phyloP scores from a whole-genome alignment of 2,888 invertebrate genomes.

The Zhengitettix transpicula region DNA sequence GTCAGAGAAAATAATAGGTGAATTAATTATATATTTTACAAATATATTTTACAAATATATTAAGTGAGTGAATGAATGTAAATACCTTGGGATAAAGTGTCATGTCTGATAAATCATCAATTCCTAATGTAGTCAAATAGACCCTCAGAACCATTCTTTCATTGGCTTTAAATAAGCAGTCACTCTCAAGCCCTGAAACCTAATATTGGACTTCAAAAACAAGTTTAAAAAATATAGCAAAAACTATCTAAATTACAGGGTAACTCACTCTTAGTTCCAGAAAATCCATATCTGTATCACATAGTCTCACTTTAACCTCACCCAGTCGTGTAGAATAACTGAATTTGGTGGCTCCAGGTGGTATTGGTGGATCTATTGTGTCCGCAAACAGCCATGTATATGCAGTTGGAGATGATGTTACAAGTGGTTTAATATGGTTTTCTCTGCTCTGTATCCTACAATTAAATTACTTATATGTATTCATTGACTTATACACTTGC shows the following conservation, averaged over 20 bases:
- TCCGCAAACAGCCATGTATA: conserved; percentile 7
- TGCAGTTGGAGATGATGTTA: not conserved
- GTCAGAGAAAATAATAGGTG: not conserved
- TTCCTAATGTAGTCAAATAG: conserved; percentile 45
- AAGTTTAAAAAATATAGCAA: not conserved
- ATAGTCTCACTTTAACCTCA: conserved; percentile 44
- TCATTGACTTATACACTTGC: no score
- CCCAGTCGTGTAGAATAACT: conserved; percentile 50
- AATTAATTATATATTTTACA: not conserved
- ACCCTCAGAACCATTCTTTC: conserved; percentile 57
- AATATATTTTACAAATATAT: not conserved
- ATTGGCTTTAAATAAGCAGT: conserved; percentile 60
- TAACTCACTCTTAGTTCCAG: conserved; percentile 35
- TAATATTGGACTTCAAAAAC: conserved; percentile 10
- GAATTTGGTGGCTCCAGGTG: conserved; percentile 57
- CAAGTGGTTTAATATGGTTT: conserved; percentile 6
- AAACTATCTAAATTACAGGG: not conserved
- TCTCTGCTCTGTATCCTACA: conserved; percentile 17
- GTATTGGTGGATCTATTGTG: conserved; percentile 46
- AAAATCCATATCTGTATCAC: conserved; percentile 53
- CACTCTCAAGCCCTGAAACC: conserved; percentile 45
- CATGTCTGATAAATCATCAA: conserved; percentile 56
- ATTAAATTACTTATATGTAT: not conserved
- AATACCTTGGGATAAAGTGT: conserved; percentile 57
- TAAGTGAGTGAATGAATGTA: not conserved